Evolutionary conservation across 2,888 invertebrate species (phyloP).

Genomic region (Junonia oenone): DNA sequence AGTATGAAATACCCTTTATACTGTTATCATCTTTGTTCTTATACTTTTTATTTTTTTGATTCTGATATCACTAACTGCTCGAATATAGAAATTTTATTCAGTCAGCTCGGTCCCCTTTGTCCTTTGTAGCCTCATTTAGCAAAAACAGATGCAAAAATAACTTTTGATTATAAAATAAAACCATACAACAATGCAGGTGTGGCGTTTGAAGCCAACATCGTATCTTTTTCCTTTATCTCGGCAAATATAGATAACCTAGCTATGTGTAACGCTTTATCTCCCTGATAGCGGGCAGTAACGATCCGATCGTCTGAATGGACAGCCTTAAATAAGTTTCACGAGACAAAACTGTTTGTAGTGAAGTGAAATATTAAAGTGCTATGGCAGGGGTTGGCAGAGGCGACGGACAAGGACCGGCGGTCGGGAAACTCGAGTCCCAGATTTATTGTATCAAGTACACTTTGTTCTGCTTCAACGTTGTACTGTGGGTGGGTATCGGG

Average conservation of each 20-base stretch:
- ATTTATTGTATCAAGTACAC: constrained; percentile 90
- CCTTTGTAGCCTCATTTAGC: too few relatives aligned
- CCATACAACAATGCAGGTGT: constrained; percentile 49
- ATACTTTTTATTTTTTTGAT: too few relatives aligned
- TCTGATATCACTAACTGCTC: too few relatives aligned
- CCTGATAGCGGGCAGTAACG: constrained; percentile 57
- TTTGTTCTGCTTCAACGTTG: constrained; percentile 88
- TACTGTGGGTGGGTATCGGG: constrained; percentile 85
- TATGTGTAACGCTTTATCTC: constrained; percentile 55
- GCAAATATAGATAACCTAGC: constrained; percentile 73
- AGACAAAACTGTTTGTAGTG: constrained; percentile 27
- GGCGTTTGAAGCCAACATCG: constrained; percentile 52
- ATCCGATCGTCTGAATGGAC: constrained; percentile 50
- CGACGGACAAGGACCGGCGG: constrained; percentile 70
- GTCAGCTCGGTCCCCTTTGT: too few relatives aligned
- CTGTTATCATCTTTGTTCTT: too few relatives aligned
- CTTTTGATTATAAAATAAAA: background rate
- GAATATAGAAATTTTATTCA: too few relatives aligned
- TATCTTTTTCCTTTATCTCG: constrained; percentile 65
- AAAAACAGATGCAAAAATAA: too few relatives aligned
- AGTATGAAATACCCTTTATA: too few relatives aligned
- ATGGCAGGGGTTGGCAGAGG: constrained; percentile 80
- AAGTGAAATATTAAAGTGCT: constrained; percentile 47
- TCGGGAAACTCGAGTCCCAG: constrained; percentile 84
- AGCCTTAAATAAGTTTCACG: constrained; percentile 30